Conservation (phyloP, 2,888 invertebrate species). For the Agrilus biguttatus region DNA sequence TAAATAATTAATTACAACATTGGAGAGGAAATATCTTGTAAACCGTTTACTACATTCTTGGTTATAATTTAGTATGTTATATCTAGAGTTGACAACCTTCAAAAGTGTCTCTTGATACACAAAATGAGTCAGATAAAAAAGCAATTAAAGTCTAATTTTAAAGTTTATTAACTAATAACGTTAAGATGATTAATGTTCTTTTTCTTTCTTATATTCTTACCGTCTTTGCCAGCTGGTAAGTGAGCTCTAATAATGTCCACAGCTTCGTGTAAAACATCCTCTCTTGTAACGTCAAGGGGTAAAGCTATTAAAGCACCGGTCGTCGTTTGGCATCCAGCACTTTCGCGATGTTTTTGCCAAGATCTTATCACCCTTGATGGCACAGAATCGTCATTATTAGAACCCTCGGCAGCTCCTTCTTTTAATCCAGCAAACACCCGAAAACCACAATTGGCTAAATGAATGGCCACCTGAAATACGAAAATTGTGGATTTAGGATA, state of each 20-base stretch:
- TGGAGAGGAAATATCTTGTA: no score
- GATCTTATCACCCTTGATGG: constrained; percentile 39
- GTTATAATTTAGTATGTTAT: no score
- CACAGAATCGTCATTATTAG: constrained; percentile 42
- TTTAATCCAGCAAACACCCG: constrained; percentile 63
- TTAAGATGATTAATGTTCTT: no score
- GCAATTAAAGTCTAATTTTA: no score
- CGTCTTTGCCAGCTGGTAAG: constrained; percentile 70
- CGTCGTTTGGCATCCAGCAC: constrained; percentile 15
- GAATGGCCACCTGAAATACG: constrained; percentile 44
- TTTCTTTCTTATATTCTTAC: constrained; percentile 28
- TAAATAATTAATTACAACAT: no score
- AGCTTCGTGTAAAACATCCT: constrained; percentile 66
- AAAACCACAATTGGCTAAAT: constrained; percentile 56
- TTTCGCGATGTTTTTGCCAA: constrained; percentile 31
- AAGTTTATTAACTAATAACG: no score
- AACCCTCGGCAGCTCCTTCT: constrained; percentile 38
- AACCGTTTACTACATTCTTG: no score
- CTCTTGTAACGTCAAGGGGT: constrained; percentile 64
- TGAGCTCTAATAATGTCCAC: constrained; percentile 65
- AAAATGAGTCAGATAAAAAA: no score
- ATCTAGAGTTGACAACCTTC: no score
- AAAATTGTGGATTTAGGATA: no score
- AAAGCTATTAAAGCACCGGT: constrained; percentile 46
- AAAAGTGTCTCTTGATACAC: no score